Conservation (phyloP, 2,888 invertebrate genomes). For the Aromia moschata region DNA sequence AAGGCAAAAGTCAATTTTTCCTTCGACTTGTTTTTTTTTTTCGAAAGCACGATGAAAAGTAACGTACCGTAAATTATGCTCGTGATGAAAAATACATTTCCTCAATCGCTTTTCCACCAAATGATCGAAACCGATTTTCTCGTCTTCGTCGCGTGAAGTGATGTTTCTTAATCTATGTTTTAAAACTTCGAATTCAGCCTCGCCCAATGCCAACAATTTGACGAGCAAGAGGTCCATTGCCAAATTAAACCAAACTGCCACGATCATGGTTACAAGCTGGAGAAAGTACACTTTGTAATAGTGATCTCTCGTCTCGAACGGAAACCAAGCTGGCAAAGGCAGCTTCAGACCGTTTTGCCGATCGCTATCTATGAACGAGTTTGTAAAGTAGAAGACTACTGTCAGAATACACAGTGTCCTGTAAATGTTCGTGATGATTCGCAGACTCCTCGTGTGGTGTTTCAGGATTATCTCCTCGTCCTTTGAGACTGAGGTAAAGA, state of each 20-base stretch:
- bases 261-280: conserved; percentile 30
- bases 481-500: conserved; percentile 27
- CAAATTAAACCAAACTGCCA: conserved; percentile 36
- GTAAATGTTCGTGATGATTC: conserved; percentile 27
- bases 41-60: too few species aligned
- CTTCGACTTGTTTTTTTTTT: too few species aligned
- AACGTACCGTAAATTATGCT: conserved; percentile 32
- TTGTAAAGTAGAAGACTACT: conserved; percentile 30
- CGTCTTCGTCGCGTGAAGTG: conserved; percentile 1
- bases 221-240: conserved; percentile 37
- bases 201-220: conserved; percentile 36
- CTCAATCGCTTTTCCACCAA: conserved; percentile 25
- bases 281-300: conserved; percentile 32
- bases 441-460: conserved; percentile 16
- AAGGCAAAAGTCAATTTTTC: too few species aligned
- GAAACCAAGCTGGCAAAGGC: conserved; percentile 39
- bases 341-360: conserved; percentile 30
- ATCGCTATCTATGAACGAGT: conserved; percentile 31
- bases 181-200: conserved; percentile 34
- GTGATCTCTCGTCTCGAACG: conserved; percentile 39
- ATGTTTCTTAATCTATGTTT: conserved; percentile 30
- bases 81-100: conserved; percentile 36
- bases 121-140: neutral
- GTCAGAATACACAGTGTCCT: conserved; percentile 21
- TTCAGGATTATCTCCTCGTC: conserved; percentile 31